Conservation (phyloP, 92 coral and sea anemone genomes). For the Epizoanthus ramosus region DNA sequence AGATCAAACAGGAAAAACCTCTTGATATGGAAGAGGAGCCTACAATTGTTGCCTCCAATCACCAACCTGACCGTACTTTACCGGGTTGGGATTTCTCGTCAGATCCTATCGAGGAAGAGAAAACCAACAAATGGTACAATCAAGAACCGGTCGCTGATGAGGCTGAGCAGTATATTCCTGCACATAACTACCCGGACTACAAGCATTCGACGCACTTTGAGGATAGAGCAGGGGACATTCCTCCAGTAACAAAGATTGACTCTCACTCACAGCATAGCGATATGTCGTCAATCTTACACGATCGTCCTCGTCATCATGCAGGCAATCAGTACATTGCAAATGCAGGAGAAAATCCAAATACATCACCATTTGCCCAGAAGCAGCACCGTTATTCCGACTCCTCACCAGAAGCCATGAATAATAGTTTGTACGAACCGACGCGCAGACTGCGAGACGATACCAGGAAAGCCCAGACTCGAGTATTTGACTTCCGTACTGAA, state of each 20-base stretch:
- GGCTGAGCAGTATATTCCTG: not conserved
- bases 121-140: not conserved
- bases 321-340: not conserved
- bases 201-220: not conserved
- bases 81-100: conserved; percentile 28
- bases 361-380: not conserved
- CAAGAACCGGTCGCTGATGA: not conserved
- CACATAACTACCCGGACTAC: not conserved
- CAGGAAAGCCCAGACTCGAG: not conserved
- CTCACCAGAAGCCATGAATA: not conserved
- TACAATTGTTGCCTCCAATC: not conserved
- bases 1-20: not conserved
- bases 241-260: not conserved
- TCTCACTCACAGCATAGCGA: not conserved
- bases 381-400: not conserved
- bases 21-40: conserved; percentile 8
- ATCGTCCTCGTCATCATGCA: not conserved
- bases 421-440: not conserved
- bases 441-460: not conserved
- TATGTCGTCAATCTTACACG: not conserved
- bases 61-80: conserved; percentile 33
- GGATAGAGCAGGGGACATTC: not conserved
- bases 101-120: conserved; percentile 10
- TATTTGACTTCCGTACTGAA: not conserved
- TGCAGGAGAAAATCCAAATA: not conserved